Base-by-base conservation (phyloP, 2,888 invertebrate genomes). In the Ectemnius cavifrons region DNA sequence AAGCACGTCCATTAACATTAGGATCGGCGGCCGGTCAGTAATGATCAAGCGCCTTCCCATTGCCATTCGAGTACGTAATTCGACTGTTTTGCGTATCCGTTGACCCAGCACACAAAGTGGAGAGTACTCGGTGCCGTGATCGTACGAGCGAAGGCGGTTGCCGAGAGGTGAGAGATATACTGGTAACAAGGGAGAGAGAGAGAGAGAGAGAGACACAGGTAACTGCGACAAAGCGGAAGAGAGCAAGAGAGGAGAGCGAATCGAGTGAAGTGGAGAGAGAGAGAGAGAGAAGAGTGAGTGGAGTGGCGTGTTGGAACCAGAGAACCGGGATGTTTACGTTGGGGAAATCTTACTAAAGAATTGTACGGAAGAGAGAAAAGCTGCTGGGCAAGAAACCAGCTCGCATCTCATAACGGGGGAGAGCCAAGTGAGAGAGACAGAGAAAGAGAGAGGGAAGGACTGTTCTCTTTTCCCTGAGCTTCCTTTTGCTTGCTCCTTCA, bases 301-400 rank as follows among this genome's bases (percentile, higher is more conserved):
- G 77, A 83, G 79, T 77, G 69, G 70, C 73, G 63, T 74, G 79
- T 71, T 73, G 79, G 79, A 81, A 74, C 69, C 79, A 73, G 77
- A 76, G 37, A 37, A 75, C 67, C 71, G 67, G 75, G 82, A 85
- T 89, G 88, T 90, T 89, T 89, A 89, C 89, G 81, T 89, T 89
- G 87, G 89, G 90, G 87, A 89, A 89, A 89, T 89, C 89, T 87
- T 84, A 86, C 85, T 80, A 82, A 86, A 83, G 87, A 86, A 89
- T 84, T 82, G 78, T 69, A 73, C 65, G 71, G 77, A 47, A 60
- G 52, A 75, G 71, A 74, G 37, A 37, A 37, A 81, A 75, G 72
- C 75, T 77, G 78, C 72, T 69, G 79, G 63, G 71, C 82, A 85
- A 85, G 78, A 81, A 82, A 85, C 75, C 75, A 75, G 79, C 81